Percentiles rank a stretch among this genome's conserved stretches.
Conservation (phyloP, 2,888 invertebrate genomes). For the Chymomyza fuscimana region DNA sequence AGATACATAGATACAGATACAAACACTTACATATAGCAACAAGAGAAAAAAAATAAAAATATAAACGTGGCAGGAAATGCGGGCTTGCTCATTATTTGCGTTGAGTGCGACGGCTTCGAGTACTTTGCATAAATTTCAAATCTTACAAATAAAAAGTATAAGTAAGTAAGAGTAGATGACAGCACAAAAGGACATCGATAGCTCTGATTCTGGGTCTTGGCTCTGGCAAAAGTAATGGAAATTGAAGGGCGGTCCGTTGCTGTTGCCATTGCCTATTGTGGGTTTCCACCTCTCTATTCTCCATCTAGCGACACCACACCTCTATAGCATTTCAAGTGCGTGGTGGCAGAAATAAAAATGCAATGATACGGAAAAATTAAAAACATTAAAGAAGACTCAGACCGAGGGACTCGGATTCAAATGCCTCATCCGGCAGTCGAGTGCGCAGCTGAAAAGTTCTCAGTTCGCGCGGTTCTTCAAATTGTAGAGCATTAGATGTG, state of each 20-base stretch:
- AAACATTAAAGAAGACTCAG: slow-evolving; percentile 55
- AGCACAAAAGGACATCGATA: slow-evolving; percentile 77
- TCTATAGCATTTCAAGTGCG: slow-evolving; percentile 68
- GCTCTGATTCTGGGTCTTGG: slow-evolving; percentile 41
- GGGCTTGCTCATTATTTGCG: slow-evolving; percentile 74
- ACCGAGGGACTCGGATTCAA: slow-evolving; percentile 4
- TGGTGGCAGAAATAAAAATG: slow-evolving; percentile 52
- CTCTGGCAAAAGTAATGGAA: slow-evolving; percentile 68
- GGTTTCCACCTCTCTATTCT: not conserved
- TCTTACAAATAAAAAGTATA: slow-evolving; percentile 49
- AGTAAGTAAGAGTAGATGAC: slow-evolving; percentile 53
- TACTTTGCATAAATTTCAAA: slow-evolving; percentile 73
- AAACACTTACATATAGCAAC: slow-evolving; percentile 13
- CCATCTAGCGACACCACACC: slow-evolving; percentile 44
- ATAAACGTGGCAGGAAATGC: slow-evolving; percentile 73
- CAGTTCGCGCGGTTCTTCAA: not conserved
- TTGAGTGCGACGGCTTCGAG: slow-evolving; percentile 69
- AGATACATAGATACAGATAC: slow-evolving; percentile 29
- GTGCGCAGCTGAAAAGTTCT: not conserved
- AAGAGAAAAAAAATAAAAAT: slow-evolving; percentile 34
- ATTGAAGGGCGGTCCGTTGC: slow-evolving; percentile 61
- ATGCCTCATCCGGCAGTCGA: not conserved
- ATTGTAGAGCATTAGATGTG: not conserved
- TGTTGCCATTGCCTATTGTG: slow-evolving; percentile 3
- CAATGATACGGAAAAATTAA: slow-evolving; percentile 75